phyloP scores from a whole-genome alignment of 2,888 invertebrate species.

The Trichacis sp. region DNA sequence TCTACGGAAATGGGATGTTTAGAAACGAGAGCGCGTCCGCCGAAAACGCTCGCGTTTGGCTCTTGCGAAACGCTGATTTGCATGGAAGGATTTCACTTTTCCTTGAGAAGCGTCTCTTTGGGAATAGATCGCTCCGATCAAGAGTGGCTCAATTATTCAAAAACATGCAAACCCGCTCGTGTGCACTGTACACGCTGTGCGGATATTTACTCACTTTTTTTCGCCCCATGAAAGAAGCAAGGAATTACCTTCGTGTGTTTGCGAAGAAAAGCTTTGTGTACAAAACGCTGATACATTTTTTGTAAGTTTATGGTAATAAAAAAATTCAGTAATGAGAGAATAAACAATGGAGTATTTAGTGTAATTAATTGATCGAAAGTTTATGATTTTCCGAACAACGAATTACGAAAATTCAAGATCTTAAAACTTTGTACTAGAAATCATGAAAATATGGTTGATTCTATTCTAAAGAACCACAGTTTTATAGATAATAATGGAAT shows the following conservation, averaged over 20 bases:
- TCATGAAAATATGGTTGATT: too few species aligned
- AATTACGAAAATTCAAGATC: too few species aligned
- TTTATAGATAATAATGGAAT: too few species aligned
- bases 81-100: conserved; percentile 33
- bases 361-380: too few species aligned
- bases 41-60: conserved; percentile 23
- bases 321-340: neutral
- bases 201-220: neutral
- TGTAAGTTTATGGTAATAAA: neutral
- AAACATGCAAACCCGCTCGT: conserved; percentile 8
- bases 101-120: conserved; percentile 23
- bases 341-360: too few species aligned
- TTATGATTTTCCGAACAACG: too few species aligned
- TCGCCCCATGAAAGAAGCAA: too few species aligned
- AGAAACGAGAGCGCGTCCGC: conserved; percentile 18
- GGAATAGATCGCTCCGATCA: conserved; percentile 21
- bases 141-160: conserved; percentile 12
- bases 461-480: too few species aligned
- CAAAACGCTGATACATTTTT: neutral
- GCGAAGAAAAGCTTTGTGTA: too few species aligned
- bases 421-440: too few species aligned
- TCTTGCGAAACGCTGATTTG: conserved; percentile 30
- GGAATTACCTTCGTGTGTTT: neutral
- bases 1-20: conserved; percentile 34
- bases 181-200: neutral